Evolutionary conservation across 1,140 invertebrate genomes (phyloP).

Genomic region (Zelostemma sp.): DNA sequence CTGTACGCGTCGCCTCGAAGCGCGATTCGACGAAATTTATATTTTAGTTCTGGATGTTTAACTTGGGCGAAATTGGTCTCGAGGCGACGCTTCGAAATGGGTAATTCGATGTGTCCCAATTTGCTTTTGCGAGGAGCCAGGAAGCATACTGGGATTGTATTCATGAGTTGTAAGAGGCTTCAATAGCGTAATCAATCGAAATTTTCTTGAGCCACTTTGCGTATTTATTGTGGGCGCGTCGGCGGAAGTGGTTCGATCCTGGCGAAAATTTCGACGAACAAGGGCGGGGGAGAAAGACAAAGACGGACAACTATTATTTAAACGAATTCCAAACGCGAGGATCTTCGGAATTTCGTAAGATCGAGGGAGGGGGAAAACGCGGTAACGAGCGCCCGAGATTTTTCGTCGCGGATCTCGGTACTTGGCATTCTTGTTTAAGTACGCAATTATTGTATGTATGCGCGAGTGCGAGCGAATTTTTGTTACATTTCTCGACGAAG

Average conservation of each 20-base stretch:
- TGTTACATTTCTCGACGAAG: conserved; percentile 21
- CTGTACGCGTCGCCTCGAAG: conserved; percentile 8
- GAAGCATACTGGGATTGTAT: conserved; percentile 58
- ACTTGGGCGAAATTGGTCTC: not conserved
- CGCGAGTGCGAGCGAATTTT: conserved; percentile 1
- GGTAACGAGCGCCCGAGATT: too few species aligned
- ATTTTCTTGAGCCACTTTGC: conserved; percentile 31
- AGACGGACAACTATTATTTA: too few species aligned
- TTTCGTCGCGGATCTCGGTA: too few species aligned
- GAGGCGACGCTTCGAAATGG: conserved; percentile 22
- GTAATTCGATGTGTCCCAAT: conserved; percentile 58
- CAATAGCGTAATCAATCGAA: conserved; percentile 37
- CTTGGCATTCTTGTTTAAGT: conserved; percentile 2
- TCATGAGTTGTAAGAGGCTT: conserved; percentile 52
- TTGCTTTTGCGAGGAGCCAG: conserved; percentile 55
- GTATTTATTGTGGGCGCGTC: not conserved
- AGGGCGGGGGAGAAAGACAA: not conserved
- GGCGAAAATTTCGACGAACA: conserved; percentile 48
- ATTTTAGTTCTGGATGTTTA: conserved; percentile 16
- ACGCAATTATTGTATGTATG: conserved; percentile 1
- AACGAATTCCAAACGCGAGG: too few species aligned
- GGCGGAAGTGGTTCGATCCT: conserved; percentile 24
- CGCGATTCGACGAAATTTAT: not conserved
- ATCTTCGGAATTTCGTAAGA: too few species aligned
- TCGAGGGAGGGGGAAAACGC: too few species aligned